Conservation (phyloP, 2,797 vertebrate species). For the Enteromius viviparus region DNA sequence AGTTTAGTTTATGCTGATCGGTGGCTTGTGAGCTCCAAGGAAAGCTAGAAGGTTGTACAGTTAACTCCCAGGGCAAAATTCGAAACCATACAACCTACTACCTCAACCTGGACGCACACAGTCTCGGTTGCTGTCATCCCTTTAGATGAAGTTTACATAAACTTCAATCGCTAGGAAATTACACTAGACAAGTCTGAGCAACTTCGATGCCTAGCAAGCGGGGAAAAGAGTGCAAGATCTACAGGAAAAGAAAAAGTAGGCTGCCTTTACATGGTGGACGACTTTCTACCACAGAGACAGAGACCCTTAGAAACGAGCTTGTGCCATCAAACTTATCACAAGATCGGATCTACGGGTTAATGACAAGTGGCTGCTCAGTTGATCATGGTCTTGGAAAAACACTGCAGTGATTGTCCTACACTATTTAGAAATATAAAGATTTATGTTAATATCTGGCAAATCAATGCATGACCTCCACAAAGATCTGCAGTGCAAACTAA, state of each 20-base stretch:
- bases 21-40: slow-evolving; percentile 98
- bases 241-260: not conserved
- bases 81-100: slow-evolving; percentile 99
- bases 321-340: slow-evolving; percentile 93
- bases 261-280: slow-evolving; percentile 22
- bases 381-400: slow-evolving; percentile 21
- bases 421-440: not conserved
- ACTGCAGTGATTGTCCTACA: not conserved
- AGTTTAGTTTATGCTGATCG: slow-evolving; percentile 63
- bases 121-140: slow-evolving; percentile 58
- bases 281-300: slow-evolving; percentile 88
- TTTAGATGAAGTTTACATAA: slow-evolving; percentile 27
- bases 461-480: not conserved
- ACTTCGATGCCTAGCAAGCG: not conserved
- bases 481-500: not conserved
- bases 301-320: slow-evolving; percentile 99
- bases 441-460: not conserved
- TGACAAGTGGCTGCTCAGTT: slow-evolving; percentile 85
- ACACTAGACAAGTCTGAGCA: slow-evolving; percentile 30
- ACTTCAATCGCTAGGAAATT: slow-evolving; percentile 20
- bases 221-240: not conserved
- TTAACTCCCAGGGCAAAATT: slow-evolving; percentile 99
- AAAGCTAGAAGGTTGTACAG: slow-evolving; percentile 99
- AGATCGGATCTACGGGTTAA: slow-evolving; percentile 99
- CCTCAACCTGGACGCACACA: slow-evolving; percentile 99